Conservation (phyloP, 2,888 invertebrate species). For the Cancer borealis region DNA sequence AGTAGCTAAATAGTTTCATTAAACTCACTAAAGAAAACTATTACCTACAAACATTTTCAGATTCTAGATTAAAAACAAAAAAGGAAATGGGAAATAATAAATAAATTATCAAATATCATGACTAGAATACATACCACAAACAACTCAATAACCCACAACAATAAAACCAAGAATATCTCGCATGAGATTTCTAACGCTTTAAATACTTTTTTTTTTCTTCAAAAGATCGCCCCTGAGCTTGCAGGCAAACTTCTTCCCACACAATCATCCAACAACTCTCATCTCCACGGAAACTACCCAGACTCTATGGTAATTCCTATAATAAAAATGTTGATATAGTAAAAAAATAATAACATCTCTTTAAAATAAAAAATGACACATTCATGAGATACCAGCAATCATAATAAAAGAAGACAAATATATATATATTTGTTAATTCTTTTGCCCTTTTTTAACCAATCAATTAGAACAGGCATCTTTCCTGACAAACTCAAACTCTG, state of each 20-base stretch:
- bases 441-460: slow-evolving; percentile 12
- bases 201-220: neutral
- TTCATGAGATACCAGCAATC: slow-evolving; percentile 36
- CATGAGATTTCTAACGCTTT: slow-evolving; percentile 8
- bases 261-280: neutral
- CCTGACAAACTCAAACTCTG: slow-evolving; percentile 2
- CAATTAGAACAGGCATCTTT: neutral
- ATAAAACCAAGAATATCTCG: neutral
- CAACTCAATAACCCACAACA: neutral
- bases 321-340: neutral
- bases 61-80: neutral
- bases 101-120: neutral
- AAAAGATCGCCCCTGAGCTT: slow-evolving; percentile 37
- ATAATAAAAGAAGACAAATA: slow-evolving; percentile 39
- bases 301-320: slow-evolving; percentile 31
- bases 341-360: neutral
- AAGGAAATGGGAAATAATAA: neutral
- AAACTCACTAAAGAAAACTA: neutral
- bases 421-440: neutral
- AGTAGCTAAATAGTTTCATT: neutral
- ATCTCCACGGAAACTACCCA: slow-evolving; percentile 33
- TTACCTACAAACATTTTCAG: slow-evolving; percentile 25
- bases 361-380: slow-evolving; percentile 4
- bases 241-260: slow-evolving; percentile 5
- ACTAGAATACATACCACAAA: neutral